These are phyloP conservation scores for Eupithecia abbreviata DNA, from an alignment of 2,888 invertebrate genomes.

Conservation along the genomic window DNA sequence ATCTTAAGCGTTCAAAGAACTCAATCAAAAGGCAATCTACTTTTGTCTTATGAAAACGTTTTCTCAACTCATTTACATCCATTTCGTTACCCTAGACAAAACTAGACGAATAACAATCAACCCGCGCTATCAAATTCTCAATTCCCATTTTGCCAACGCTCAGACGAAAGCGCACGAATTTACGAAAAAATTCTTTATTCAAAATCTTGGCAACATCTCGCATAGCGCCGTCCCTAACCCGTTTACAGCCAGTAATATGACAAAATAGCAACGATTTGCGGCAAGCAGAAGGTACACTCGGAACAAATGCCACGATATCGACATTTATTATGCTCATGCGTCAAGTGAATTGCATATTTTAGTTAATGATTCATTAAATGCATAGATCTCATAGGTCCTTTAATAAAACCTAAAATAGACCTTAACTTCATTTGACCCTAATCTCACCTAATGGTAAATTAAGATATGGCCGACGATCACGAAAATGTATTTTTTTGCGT, in stretches of 20 bases:
- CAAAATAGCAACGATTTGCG: not conserved
- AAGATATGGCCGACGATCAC: no score
- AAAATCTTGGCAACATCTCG: conserved; percentile 36
- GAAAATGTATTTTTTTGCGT: no score
- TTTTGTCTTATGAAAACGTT: conserved; percentile 7
- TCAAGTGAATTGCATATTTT: no score
- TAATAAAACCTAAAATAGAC: no score
- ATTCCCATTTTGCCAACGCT: conserved; percentile 11
- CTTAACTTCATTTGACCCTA: no score
- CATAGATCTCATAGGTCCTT: no score
- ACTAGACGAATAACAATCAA: conserved; percentile 13
- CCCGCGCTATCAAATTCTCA: conserved; percentile 9
- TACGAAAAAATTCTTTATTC: conserved; percentile 12
- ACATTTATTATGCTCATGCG: not conserved
- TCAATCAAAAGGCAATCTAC: conserved; percentile 5
- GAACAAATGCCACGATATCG: not conserved
- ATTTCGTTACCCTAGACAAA: conserved; percentile 3
- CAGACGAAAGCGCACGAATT: conserved; percentile 3
- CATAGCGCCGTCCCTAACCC: conserved; percentile 44
- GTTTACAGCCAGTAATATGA: conserved; percentile 53
- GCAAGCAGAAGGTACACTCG: not conserved
- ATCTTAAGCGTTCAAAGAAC: not conserved
- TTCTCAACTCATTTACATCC: conserved; percentile 5
- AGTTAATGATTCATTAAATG: no score
- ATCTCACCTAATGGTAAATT: no score